Conservation (phyloP, 2,797 vertebrate genomes). For the Thaleichthys pacificus region DNA sequence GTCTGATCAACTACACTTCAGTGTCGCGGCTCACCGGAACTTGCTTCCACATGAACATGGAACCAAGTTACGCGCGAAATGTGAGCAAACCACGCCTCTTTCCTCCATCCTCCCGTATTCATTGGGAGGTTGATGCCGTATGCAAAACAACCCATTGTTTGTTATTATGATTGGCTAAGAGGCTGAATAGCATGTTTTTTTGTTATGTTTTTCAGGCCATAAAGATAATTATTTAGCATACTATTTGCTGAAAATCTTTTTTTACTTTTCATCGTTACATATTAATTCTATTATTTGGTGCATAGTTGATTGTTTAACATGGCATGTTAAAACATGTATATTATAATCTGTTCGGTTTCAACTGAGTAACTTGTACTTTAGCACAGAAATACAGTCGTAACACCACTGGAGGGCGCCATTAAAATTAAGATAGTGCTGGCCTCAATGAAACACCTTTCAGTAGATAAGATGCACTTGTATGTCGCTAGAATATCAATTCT, state of each 20-base stretch:
- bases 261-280: background rate
- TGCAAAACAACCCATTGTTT: background rate
- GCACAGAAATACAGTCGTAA: too few relatives aligned
- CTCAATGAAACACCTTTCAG: background rate
- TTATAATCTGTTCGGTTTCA: too few relatives aligned
- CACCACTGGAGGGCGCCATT: slow-evolving; percentile 6
- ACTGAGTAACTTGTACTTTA: too few relatives aligned
- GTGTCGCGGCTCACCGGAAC: background rate
- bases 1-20: too few relatives aligned
- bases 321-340: too few relatives aligned
- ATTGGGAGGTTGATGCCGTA: background rate
- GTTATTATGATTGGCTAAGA: background rate
- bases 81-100: background rate
- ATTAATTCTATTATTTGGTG: background rate
- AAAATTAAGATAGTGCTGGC: background rate
- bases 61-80: slow-evolving; percentile 8
- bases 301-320: too few relatives aligned
- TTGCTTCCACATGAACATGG: background rate
- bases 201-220: too few relatives aligned
- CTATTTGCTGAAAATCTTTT: too few relatives aligned
- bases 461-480: background rate
- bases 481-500: background rate
- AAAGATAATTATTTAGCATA: too few relatives aligned
- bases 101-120: background rate
- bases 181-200: too few relatives aligned